Conservation (phyloP, 2,888 invertebrate species). For the Synanthedon formicaeformis region DNA sequence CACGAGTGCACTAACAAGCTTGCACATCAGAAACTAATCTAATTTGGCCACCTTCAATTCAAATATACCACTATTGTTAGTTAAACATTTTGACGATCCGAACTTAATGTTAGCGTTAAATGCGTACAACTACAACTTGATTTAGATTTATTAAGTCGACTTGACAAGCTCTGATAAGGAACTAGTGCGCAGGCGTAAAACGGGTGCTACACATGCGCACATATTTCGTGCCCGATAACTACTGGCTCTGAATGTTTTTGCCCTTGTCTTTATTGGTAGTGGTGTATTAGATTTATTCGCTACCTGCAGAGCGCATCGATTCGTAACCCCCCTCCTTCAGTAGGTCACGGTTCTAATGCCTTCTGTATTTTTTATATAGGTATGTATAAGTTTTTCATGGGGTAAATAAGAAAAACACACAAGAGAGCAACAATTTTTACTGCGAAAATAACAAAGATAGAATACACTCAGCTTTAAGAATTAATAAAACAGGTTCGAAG, state of each 20-base stretch:
- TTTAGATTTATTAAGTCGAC: constrained; percentile 6
- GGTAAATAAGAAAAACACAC: constrained; percentile 6
- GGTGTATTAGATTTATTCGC: constrained; percentile 18
- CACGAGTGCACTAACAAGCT: constrained; percentile 37
- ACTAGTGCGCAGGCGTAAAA: constrained; percentile 39
- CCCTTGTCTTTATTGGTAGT: constrained; percentile 11
- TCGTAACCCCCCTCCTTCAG: constrained; percentile 24
- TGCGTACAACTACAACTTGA: background rate
- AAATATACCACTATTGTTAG: background rate
- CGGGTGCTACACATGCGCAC: constrained; percentile 43
- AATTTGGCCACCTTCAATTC: constrained; percentile 19
- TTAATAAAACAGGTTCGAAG: constrained; percentile 16
- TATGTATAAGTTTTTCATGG: background rate
- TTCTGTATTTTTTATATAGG: background rate
- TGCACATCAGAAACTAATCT: constrained; percentile 56
- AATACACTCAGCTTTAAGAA: constrained; percentile 22
- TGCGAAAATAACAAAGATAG: constrained; percentile 59
- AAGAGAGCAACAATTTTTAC: constrained; percentile 55
- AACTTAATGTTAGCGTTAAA: background rate
- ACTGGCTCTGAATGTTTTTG: constrained; percentile 4
- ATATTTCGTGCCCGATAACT: constrained; percentile 3
- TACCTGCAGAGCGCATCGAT: constrained; percentile 48
- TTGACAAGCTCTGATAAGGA: constrained; percentile 16
- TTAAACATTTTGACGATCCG: background rate
- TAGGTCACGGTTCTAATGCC: constrained; percentile 33